phyloP scores from a whole-genome alignment of 2,888 invertebrate genomes.

The Diaphora mendica region DNA sequence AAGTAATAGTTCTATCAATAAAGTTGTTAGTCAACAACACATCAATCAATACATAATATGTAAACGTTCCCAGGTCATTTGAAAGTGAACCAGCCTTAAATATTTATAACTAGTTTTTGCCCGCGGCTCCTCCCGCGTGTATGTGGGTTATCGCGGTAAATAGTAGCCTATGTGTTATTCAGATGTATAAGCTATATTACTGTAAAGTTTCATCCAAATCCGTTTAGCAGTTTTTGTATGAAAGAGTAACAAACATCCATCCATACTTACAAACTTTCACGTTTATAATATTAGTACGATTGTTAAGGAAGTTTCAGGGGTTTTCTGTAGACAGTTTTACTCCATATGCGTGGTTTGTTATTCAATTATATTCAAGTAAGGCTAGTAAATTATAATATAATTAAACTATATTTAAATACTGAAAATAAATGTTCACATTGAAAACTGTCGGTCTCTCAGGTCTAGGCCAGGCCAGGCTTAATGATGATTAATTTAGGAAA shows the following conservation, averaged over 20 bases:
- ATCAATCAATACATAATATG: slow-evolving; percentile 7
- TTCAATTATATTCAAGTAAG: neutral
- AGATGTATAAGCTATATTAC: too few relatives aligned
- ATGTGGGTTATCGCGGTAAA: too few relatives aligned
- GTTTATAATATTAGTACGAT: too few relatives aligned
- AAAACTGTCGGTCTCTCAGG: neutral
- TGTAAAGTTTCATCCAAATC: too few relatives aligned
- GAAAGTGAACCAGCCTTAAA: neutral
- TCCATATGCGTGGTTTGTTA: neutral
- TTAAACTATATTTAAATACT: too few relatives aligned
- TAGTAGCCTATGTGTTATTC: too few relatives aligned
- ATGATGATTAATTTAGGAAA: neutral
- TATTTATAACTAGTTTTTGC: too few relatives aligned
- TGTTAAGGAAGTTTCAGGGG: neutral
- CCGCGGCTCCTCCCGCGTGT: too few relatives aligned
- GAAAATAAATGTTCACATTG: neutral
- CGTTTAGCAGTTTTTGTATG: too few relatives aligned
- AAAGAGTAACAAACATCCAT: too few relatives aligned
- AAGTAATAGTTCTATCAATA: slow-evolving; percentile 1
- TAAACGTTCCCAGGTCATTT: slow-evolving; percentile 9
- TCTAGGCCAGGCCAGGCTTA: neutral
- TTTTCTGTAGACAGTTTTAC: neutral
- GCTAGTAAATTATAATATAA: neutral
- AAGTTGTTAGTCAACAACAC: slow-evolving; percentile 15
- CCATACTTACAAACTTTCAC: too few relatives aligned